phyloP scores from a whole-genome alignment of 2,113 vertebrate genomes.

The Bubalus kerabau region DNA sequence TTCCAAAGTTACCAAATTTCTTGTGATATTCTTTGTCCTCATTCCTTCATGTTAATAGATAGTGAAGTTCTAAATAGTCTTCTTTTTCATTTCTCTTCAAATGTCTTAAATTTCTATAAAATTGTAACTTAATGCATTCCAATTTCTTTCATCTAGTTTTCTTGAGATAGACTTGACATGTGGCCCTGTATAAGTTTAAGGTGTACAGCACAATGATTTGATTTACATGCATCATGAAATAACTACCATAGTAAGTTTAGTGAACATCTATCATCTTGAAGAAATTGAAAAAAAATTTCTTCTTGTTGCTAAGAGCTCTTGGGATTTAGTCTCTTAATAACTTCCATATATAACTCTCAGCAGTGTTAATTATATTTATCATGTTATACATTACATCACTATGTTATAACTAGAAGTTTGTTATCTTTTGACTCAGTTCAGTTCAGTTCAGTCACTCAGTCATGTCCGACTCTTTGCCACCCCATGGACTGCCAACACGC shows the following conservation, averaged over 20 bases:
- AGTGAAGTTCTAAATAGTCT: neutral
- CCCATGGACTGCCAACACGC: neutral
- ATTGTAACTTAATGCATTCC: neutral
- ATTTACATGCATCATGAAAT: neutral
- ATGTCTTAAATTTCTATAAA: conserved; percentile 9
- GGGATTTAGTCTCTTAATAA: neutral
- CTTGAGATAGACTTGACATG: neutral
- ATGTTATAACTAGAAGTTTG: neutral
- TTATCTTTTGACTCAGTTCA: neutral
- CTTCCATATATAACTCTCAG: neutral
- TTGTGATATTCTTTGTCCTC: neutral
- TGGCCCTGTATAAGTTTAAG: neutral
- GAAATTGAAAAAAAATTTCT: neutral
- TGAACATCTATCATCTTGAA: neutral
- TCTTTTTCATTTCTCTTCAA: conserved; percentile 28
- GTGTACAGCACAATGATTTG: neutral
- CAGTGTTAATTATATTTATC: neutral
- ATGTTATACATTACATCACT: neutral
- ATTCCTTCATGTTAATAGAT: neutral
- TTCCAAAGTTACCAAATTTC: neutral
- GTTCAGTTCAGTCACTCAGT: neutral
- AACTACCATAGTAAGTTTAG: neutral
- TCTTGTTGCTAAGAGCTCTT: neutral
- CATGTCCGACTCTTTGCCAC: neutral
- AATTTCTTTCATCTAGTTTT: neutral